Percentiles rank a stretch among this genome's conserved stretches.
phyloP scores from a whole-genome alignment of 1,140 invertebrate genomes.

The Cephus cinctus region DNA sequence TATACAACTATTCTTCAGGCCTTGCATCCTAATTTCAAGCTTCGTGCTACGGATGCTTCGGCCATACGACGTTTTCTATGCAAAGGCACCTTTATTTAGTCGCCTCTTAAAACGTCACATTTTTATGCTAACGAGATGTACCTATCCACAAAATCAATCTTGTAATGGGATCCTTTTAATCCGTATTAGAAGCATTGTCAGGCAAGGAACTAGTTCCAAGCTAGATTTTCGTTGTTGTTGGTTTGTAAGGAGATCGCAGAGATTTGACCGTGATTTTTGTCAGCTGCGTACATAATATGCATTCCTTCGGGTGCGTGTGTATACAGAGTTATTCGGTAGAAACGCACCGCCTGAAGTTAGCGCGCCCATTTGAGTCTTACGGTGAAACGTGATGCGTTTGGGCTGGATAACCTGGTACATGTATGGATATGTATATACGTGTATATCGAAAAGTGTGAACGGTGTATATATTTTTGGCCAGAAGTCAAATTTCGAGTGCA shows the following conservation, averaged over 20 bases:
- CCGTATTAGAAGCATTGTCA: slow-evolving; percentile 22
- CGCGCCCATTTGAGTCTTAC: too few species aligned
- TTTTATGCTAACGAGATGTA: slow-evolving; percentile 30
- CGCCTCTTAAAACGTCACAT: slow-evolving; percentile 16
- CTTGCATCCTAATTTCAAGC: too few species aligned
- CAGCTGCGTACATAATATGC: slow-evolving; percentile 41
- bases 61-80: too few species aligned
- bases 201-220: slow-evolving; percentile 15
- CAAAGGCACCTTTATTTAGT: too few species aligned
- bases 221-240: slow-evolving; percentile 20
- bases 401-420: too few species aligned
- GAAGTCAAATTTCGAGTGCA: slow-evolving; percentile 49
- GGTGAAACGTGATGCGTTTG: too few species aligned
- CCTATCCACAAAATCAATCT: slow-evolving; percentile 32
- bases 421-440: too few species aligned
- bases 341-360: too few species aligned
- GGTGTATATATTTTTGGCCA: slow-evolving; percentile 39
- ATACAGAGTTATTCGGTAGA: too few species aligned
- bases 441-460: slow-evolving; percentile 21
- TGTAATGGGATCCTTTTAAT: slow-evolving; percentile 30
- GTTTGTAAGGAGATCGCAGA: slow-evolving; percentile 41
- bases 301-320: background rate
- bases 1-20: too few species aligned
- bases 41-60: too few species aligned
- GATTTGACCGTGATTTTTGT: too few species aligned